These are phyloP conservation scores for Zosterops hypoxanthus DNA, from an alignment of 2,113 vertebrate genomes.

Conservation along the genomic window DNA sequence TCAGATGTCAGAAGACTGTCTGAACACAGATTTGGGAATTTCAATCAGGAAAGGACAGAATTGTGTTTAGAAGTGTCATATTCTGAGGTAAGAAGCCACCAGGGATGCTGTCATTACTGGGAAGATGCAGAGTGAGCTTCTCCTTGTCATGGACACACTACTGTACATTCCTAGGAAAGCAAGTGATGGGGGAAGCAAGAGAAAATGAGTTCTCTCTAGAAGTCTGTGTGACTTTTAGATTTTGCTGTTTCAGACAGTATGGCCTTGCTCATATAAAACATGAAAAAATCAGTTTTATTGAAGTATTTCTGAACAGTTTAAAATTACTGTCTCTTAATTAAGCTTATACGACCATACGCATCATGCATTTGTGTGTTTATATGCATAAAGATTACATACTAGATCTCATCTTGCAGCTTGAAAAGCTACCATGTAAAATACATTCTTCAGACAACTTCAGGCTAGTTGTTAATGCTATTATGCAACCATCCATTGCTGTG, in stretches of 20 bases:
- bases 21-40: background rate
- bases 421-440: background rate
- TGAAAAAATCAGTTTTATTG: background rate
- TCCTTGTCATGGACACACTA: background rate
- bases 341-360: background rate
- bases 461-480: background rate
- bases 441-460: background rate
- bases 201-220: background rate
- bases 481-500: background rate
- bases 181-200: background rate
- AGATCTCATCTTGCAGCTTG: background rate
- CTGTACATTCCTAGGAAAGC: background rate
- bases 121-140: background rate
- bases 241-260: background rate
- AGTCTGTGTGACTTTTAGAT: background rate
- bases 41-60: background rate
- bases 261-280: background rate
- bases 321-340: background rate
- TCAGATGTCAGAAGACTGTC: background rate
- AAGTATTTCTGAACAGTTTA: background rate
- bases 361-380: too few relatives aligned
- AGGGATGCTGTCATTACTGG: background rate
- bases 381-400: background rate
- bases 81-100: background rate
- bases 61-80: accelerated